Evolutionary conservation across 2,888 invertebrate genomes (phyloP).

Genomic region (Phania funesta): DNA sequence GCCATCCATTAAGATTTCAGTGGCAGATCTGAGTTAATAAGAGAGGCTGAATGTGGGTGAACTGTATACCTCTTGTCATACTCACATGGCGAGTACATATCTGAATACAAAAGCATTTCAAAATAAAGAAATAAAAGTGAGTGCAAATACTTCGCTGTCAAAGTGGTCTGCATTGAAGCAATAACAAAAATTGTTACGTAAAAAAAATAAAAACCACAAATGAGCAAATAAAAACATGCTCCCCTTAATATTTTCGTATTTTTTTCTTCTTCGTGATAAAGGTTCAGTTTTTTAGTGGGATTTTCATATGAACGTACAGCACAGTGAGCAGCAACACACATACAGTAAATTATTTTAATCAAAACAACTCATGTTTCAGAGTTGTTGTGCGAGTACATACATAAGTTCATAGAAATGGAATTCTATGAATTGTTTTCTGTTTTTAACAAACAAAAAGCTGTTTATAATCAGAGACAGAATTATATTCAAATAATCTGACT

Average conservation of each 20-base stretch:
- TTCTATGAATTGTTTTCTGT: background rate
- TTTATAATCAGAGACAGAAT: background rate
- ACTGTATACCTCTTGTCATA: no score
- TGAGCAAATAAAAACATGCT: slow-evolving; percentile 56
- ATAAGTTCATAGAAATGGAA: no score
- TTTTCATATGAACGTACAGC: background rate
- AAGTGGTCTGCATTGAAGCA: slow-evolving; percentile 17
- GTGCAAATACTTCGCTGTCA: background rate
- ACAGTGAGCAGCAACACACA: background rate
- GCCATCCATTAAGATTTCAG: slow-evolving; percentile 20
- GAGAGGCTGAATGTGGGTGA: background rate
- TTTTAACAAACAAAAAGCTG: background rate
- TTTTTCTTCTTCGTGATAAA: slow-evolving; percentile 28
- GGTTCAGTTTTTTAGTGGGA: slow-evolving; percentile 24
- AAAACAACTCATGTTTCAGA: slow-evolving; percentile 50
- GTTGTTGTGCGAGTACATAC: background rate
- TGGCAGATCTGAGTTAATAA: slow-evolving; percentile 32
- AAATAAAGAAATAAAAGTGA: background rate
- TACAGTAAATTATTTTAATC: slow-evolving; percentile 42
- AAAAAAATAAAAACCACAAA: slow-evolving; percentile 61
- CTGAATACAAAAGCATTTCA: slow-evolving; percentile 19
- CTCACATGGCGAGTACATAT: no score
- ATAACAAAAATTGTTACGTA: background rate
- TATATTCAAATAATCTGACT: slow-evolving; percentile 3
- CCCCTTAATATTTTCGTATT: slow-evolving; percentile 2